Base-by-base conservation (phyloP, 1,140 invertebrate species). In the Atta texana region DNA sequence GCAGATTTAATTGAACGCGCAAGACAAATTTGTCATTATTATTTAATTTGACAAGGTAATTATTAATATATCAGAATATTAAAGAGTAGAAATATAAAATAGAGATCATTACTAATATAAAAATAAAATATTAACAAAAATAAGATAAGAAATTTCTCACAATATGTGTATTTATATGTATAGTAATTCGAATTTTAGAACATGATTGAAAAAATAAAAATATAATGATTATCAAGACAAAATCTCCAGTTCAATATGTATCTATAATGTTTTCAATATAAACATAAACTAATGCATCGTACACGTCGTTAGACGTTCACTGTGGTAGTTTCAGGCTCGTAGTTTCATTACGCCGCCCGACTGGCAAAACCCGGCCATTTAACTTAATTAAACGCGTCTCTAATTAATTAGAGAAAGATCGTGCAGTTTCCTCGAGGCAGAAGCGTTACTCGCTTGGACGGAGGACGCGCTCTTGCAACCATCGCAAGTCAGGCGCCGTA, bases 401-500 rank as follows among this genome's bases (percentile, higher is more conserved):
- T 91, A 90, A 93, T 93, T 90, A 90, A 86, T 90, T 90, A 90
- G 77, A 66, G 89, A 81, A 88, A 85, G 86, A 90, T 90, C 89
- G 84, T 16, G 24, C 21, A 21, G 59, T 77, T 84, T 87, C 64
- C 39, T 61, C 24, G 55, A 55, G 84, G 74, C 63, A 69, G 21
- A 78, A 49, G 55, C 80, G 80, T 84, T 74, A 28, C 55, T 31
- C 21, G 78, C 21, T 24, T 14, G 39, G 8, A 31, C 68, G 24
- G 12, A 75, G 12, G 31, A 61, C 80, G 57, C 69, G 24, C 55
- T 59, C 55, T 74, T 49, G 68, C 55, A 74, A 49, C 39, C 28
- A 63, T 89, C 80, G 87, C 71, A 66, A 77, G 59, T 74, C 87
- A 61, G 39, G 44, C 84, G 34, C 77, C 78, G 55, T 84, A 80